Evolutionary conservation across 2,113 vertebrate species (phyloP).

Genomic region (Turnix velox): DNA sequence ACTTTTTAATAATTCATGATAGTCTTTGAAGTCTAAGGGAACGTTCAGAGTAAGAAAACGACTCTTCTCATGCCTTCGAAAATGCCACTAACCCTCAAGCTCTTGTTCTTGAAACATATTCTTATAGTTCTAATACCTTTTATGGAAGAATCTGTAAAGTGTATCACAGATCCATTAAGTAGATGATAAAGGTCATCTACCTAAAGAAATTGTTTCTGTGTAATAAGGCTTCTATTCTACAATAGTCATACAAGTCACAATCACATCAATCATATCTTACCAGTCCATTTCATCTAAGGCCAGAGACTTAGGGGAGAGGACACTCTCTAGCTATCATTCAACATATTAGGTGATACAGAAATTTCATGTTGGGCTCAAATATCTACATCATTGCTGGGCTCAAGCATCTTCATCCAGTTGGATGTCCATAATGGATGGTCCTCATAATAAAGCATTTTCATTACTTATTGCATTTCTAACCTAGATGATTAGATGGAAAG

Average conservation of each 20-base stretch:
- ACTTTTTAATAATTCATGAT: not conserved
- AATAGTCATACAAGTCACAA: not conserved
- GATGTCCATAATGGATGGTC: not conserved
- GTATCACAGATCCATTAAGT: not conserved
- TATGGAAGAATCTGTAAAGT: not conserved
- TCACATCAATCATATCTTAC: not conserved
- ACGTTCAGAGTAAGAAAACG: not conserved
- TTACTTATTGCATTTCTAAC: not conserved
- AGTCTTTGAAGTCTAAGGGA: not conserved
- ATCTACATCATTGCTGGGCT: not conserved
- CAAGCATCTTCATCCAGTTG: rapidly evolving
- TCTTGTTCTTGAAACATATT: not conserved
- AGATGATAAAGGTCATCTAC: not conserved
- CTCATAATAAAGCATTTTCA: not conserved
- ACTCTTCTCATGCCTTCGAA: not conserved
- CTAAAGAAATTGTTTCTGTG: not conserved
- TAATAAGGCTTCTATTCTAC: not conserved
- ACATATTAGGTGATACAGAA: not conserved
- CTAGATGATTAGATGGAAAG: not conserved
- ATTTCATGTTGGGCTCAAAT: not conserved
- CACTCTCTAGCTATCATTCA: not conserved
- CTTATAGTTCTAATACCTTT: not conserved
- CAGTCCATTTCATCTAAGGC: not conserved
- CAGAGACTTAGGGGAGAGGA: not conserved
- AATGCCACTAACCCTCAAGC: not conserved